phyloP scores from a whole-genome alignment of 2,113 vertebrate species.

The Felis catus region F.catus_Fca126_mat1.0 CM031418.1:28041501-28042000 shows the following conservation, averaged over 20 bases:
- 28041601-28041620: not conserved
- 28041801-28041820: too few relatives aligned
- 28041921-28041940: not conserved
- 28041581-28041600: not conserved
- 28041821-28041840: not conserved
- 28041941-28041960: not conserved
- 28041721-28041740: not conserved
- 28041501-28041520: not conserved
- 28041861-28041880: not conserved
- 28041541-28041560: not conserved
- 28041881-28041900: not conserved
- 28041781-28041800: not conserved
- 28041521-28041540: not conserved
- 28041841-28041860: not conserved
- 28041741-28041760: not conserved
- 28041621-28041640: not conserved
- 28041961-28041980: not conserved
- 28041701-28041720: not conserved
- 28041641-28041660: not conserved
- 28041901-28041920: not conserved
- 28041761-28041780: not conserved
- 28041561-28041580: not conserved
- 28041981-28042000: not conserved
- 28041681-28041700: not conserved
- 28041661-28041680: not conserved